Conservation (phyloP, 2,113 vertebrate species). For the Caracal caracal region DNA sequence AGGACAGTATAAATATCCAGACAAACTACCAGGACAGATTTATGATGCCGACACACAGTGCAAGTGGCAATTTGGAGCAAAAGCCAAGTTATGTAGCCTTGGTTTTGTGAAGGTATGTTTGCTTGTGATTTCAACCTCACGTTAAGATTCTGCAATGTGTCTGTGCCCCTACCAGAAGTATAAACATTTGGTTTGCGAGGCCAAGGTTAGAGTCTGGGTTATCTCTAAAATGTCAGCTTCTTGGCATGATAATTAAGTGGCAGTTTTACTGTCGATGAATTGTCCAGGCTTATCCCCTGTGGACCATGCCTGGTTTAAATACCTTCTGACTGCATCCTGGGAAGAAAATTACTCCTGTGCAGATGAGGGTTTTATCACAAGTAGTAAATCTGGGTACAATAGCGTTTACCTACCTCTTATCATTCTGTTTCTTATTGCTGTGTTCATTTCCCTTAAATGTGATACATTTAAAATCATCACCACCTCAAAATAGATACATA, state of each 20-base stretch:
- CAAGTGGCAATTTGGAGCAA: conserved; percentile 99
- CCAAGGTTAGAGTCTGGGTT: conserved; percentile 69
- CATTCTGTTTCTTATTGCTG: not conserved
- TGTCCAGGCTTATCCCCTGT: conserved; percentile 44
- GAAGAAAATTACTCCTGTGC: not conserved
- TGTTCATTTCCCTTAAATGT: not conserved
- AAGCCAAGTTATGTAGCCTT: conserved; percentile 95
- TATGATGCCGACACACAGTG: conserved; percentile 98
- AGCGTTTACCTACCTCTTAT: not conserved
- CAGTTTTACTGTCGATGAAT: conserved; percentile 62
- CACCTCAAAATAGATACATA: not conserved
- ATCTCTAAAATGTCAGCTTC: conserved; percentile 79
- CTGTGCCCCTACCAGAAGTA: conserved; percentile 49
- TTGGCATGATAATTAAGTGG: conserved; percentile 73
- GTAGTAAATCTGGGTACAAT: not conserved
- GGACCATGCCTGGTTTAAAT: conserved; percentile 50
- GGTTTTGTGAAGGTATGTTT: conserved; percentile 95
- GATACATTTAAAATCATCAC: not conserved
- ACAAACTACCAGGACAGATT: conserved; percentile 97
- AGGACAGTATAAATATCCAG: conserved; percentile 96
- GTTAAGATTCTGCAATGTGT: conserved; percentile 47
- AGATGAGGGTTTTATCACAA: conserved; percentile 12
- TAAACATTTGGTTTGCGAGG: conserved; percentile 63
- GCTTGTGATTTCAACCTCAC: conserved; percentile 61
- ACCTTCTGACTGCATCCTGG: not conserved